Conservation (phyloP, 2,888 invertebrate genomes). For the Euplagia quadripunctaria region DNA sequence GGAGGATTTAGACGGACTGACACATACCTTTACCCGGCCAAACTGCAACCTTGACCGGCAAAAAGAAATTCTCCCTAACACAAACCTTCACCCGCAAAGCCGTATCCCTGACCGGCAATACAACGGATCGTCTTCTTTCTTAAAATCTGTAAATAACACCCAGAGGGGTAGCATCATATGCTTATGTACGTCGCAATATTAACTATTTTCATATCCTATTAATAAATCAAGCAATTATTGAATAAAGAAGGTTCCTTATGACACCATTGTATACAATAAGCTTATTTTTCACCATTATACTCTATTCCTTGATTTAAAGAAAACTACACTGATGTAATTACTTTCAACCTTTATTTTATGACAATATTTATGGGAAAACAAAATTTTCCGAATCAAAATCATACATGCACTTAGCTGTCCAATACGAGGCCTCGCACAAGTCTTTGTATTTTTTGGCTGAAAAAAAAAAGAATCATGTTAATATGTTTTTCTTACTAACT, state of each 20-base stretch:
- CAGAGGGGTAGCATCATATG: too few species aligned
- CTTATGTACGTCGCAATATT: background rate
- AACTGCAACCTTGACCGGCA: too few species aligned
- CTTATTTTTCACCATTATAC: background rate
- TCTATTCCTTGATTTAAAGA: background rate
- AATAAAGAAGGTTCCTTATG: background rate
- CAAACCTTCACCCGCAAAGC: too few species aligned
- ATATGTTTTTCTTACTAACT: background rate
- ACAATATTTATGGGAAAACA: slow-evolving; percentile 67
- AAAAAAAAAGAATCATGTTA: slow-evolving; percentile 47
- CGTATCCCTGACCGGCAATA: too few species aligned
- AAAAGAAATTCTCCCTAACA: too few species aligned
- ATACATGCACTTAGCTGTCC: slow-evolving; percentile 81
- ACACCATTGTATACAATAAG: background rate
- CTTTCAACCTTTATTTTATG: background rate
- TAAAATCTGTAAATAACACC: too few species aligned
- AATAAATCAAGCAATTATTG: background rate
- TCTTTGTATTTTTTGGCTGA: slow-evolving; percentile 79
- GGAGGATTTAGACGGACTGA: too few species aligned
- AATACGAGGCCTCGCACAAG: slow-evolving; percentile 76
- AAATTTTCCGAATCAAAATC: slow-evolving; percentile 74
- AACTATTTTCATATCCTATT: background rate
- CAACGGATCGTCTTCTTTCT: too few species aligned
- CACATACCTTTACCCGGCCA: too few species aligned
- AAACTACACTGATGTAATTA: background rate